Evolutionary conservation across 2,797 vertebrate genomes (phyloP).

Genomic region (Nyctalus aviator): DNA sequence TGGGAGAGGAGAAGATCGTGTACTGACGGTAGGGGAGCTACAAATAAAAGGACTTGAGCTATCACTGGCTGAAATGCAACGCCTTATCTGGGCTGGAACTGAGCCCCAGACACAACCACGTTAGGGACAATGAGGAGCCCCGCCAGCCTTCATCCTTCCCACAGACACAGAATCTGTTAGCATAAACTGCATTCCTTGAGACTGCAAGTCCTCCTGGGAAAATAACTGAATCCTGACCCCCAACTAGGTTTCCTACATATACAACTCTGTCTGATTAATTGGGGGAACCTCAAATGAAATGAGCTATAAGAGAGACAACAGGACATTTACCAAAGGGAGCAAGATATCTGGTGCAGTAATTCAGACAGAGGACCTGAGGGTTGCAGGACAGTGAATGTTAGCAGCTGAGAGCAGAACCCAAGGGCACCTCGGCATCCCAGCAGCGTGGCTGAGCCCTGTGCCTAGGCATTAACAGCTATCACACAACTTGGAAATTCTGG

Average conservation of each 20-base stretch:
- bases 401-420: neutral
- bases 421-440: neutral
- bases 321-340: slow-evolving; percentile 11
- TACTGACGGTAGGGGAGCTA: no score
- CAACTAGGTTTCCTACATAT: neutral
- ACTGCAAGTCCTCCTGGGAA: neutral
- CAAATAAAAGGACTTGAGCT: neutral
- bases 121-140: neutral
- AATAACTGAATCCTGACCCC: neutral
- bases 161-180: neutral
- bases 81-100: no score
- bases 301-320: neutral
- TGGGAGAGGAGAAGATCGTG: no score
- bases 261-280: neutral
- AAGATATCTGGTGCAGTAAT: neutral
- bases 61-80: neutral
- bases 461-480: neutral
- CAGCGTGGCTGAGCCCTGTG: neutral
- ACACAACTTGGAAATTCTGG: neutral
- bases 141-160: neutral
- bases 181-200: neutral
- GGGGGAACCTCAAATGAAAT: neutral
- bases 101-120: neutral
- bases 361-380: neutral
- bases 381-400: neutral